A percentile compares a stretch with the other conserved stretches of the same genome.
Conservation (phyloP, 1,140 invertebrate genomes). For the Drosophila leontia region DNA sequence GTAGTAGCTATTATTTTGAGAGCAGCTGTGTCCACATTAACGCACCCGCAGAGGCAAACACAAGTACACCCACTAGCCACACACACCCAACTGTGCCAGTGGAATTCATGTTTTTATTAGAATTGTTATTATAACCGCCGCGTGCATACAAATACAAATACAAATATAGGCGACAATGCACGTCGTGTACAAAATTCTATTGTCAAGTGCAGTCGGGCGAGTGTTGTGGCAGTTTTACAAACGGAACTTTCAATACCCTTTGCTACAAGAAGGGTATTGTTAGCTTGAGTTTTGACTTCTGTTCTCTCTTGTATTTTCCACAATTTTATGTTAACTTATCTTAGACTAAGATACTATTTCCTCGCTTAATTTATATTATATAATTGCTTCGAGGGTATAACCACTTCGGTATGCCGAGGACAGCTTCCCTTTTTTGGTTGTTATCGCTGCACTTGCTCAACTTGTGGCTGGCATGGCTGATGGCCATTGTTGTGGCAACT, state of each 20-base stretch:
- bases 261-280: not conserved
- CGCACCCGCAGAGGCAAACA: conserved; percentile 29
- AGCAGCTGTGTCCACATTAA: conserved; percentile 31
- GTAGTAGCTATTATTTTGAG: conserved; percentile 5
- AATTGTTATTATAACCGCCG: conserved; percentile 54
- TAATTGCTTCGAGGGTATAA: not conserved
- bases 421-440: conserved; percentile 1
- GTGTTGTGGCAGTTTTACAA: conserved; percentile 28
- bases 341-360: too few relatives aligned
- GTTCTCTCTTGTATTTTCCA: not conserved
- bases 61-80: conserved; percentile 32
- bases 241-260: conserved; percentile 11
- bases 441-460: conserved; percentile 55
- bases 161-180: conserved; percentile 40
- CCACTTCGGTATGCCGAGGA: not conserved
- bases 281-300: not conserved
- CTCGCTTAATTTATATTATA: too few relatives aligned
- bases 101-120: conserved; percentile 74
- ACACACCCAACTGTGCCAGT: conserved; percentile 19
- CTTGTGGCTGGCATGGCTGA: conserved; percentile 30
- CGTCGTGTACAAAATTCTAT: conserved; percentile 62
- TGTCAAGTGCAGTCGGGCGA: conserved; percentile 74
- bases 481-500: conserved; percentile 59
- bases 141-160: conserved; percentile 50
- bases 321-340: not conserved